A percentile compares a stretch with the other conserved stretches of the same genome.
Evolutionary conservation across 92 coral and sea anemone species (phyloP).

Genomic region (Palythoa caribaeorum): DNA sequence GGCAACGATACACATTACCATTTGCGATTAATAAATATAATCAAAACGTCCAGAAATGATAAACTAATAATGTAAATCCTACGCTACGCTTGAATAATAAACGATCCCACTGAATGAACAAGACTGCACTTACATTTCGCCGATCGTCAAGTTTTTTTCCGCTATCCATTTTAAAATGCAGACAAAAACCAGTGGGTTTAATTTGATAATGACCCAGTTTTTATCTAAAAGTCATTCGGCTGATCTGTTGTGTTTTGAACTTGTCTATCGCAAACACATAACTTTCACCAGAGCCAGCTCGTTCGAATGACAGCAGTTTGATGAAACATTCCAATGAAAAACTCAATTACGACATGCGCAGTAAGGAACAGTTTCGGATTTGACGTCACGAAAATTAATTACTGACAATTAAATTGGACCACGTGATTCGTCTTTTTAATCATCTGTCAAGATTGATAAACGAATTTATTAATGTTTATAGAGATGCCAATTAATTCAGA

Average conservation of each 20-base stretch:
- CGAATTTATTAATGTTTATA: slow-evolving; percentile 76
- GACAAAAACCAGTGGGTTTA: slow-evolving; percentile 56
- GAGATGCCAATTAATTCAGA: slow-evolving; percentile 75
- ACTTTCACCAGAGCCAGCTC: slow-evolving; percentile 83
- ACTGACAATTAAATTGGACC: slow-evolving; percentile 76
- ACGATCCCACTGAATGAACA: slow-evolving; percentile 26
- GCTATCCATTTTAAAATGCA: slow-evolving; percentile 71
- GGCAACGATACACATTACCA: slow-evolving; percentile 84
- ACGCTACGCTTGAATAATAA: slow-evolving; percentile 50
- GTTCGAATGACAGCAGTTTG: slow-evolving; percentile 87
- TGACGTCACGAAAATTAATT: slow-evolving; percentile 71
- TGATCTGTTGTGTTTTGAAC: slow-evolving; percentile 68
- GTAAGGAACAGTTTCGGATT: background rate
- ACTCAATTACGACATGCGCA: slow-evolving; percentile 89
- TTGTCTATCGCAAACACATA: slow-evolving; percentile 73
- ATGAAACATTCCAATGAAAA: slow-evolving; percentile 95
- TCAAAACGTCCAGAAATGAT: slow-evolving; percentile 86
- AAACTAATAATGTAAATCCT: slow-evolving; percentile 72
- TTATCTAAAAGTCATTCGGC: slow-evolving; percentile 68
- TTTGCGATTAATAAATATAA: slow-evolving; percentile 93
- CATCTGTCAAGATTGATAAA: slow-evolving; percentile 72
- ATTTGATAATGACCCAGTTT: slow-evolving; percentile 68
- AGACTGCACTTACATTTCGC: slow-evolving; percentile 80
- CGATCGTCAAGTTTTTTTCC: slow-evolving; percentile 71
- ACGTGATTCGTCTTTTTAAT: slow-evolving; percentile 75